Evolutionary conservation across 2,113 vertebrate species (phyloP), one percentile per base, ranked within the genome.

Genomic region (Sylvietta virens): DNA sequence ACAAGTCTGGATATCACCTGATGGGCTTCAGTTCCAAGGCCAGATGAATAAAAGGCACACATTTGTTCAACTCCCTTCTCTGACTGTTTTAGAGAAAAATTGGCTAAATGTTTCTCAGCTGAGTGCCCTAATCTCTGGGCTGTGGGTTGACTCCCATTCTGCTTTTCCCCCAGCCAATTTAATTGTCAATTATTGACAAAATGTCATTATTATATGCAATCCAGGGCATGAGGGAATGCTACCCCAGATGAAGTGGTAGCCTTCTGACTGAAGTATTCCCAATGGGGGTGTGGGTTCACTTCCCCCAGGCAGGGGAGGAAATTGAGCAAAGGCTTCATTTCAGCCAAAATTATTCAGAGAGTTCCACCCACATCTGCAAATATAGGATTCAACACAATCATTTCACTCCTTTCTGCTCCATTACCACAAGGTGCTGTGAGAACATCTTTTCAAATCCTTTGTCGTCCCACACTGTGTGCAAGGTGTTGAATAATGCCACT

Each of bases 301-400:
- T 93, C 56, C 69, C 86, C 48, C 51, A 48, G 44, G 81, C 89
- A 95, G 92, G 53, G 88, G 83, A 92, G 61, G 48, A 95, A 95
- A 94, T 10, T 71, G 37, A 91, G 89, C 57, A 95, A 91, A 91
- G 31, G 15, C 45, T 94, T 97, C 12, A 89, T 94, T 96, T 84
- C 94, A 95, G 80, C 83, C 86, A 64, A 91, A 96, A 94, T 95
- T 95, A 97, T 94, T 91, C 96, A 96, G 79, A 88, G 45, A 82
- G 95, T 96, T 96, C 95, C 94, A 95, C 95, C 95, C 91, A 92
- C 94, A 84, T 92, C 89, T 84, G 86, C 94, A 91, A 96, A 95
- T 81, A 89, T 2, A 61, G 69, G 86, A 91, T 94, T 95, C 94
- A 91, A 91, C 48, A 81, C 78, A 86, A 92, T 91, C 12, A 78